These are phyloP conservation scores for Motacilla alba DNA, from an alignment of 2,113 vertebrate species.

Conservation along the genomic window DNA sequence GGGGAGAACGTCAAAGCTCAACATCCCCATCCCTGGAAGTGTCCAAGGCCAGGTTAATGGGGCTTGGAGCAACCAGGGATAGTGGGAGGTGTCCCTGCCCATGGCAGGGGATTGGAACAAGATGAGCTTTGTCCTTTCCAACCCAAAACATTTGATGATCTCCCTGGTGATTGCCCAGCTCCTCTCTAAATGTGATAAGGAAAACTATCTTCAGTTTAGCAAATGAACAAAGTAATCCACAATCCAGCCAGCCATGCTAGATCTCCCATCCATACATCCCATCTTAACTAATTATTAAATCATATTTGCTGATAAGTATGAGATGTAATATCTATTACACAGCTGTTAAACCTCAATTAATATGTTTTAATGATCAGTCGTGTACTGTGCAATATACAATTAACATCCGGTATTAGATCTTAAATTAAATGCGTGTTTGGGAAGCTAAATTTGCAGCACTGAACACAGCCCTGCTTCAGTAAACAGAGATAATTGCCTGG, in stretches of 20 bases:
- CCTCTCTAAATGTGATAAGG: not conserved
- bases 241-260: not conserved
- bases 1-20: not conserved
- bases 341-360: slow-evolving; percentile 65
- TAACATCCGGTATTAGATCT: slow-evolving; percentile 49
- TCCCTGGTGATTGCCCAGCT: not conserved
- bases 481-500: not conserved
- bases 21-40: not conserved
- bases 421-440: slow-evolving; percentile 56
- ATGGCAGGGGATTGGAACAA: not conserved
- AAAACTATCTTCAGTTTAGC: not conserved
- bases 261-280: not conserved
- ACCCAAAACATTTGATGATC: not conserved
- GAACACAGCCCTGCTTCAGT: not conserved
- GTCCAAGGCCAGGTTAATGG: rapidly evolving
- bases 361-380: slow-evolving; percentile 59
- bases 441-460: slow-evolving; percentile 35
- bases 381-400: slow-evolving; percentile 61
- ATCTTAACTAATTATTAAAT: slow-evolving; percentile 53
- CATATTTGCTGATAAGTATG: slow-evolving; percentile 54
- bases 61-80: not conserved
- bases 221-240: not conserved
- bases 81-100: not conserved
- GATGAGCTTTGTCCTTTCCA: not conserved
- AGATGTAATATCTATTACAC: slow-evolving; percentile 62